Conservation (phyloP, 2,888 invertebrate species). For the Pachydiplax longipennis region DNA sequence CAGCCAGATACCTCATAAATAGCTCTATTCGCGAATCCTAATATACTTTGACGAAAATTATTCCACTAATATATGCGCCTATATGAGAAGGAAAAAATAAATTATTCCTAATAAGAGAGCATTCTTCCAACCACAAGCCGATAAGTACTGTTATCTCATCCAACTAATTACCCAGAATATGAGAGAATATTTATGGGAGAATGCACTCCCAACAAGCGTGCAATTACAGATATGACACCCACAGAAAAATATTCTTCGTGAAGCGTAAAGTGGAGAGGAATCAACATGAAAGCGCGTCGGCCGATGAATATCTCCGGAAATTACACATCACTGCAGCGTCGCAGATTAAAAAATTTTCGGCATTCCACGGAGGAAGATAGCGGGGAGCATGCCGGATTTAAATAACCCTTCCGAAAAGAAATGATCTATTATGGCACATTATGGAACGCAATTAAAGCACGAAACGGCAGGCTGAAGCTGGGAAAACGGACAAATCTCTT, state of each 20-base stretch:
- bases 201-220: background rate
- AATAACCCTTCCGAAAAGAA: background rate
- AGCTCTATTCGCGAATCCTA: too few species aligned
- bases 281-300: too few species aligned
- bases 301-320: too few species aligned
- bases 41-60: too few species aligned
- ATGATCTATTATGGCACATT: background rate
- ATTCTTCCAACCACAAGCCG: background rate
- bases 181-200: background rate
- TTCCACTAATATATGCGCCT: too few species aligned
- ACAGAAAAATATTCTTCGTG: background rate
- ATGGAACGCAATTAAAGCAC: background rate
- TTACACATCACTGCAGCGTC: too few species aligned
- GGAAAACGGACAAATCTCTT: background rate
- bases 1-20: too few species aligned
- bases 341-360: background rate
- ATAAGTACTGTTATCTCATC: background rate
- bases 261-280: background rate
- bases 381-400: background rate
- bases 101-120: background rate
- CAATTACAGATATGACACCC: background rate
- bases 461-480: background rate
- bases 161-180: background rate
- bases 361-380: background rate
- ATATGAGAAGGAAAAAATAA: too few species aligned